These are phyloP conservation scores for Cladorhizidae sp. DNA, from an alignment of 37 sponge, comb jelly and placozoan species.

Conservation along the genomic window DNA sequence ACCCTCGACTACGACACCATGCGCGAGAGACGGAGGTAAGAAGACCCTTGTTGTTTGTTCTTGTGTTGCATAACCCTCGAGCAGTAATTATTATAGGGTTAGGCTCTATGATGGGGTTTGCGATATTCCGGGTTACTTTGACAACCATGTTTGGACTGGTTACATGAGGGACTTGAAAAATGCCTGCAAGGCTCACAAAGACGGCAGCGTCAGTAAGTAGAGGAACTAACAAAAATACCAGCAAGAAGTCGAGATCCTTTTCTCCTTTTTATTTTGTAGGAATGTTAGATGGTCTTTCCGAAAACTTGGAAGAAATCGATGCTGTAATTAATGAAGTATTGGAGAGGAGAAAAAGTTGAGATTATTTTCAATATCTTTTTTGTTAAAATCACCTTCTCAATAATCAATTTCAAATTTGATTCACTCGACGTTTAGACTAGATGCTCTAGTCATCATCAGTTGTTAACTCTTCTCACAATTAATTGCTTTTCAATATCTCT, in stretches of 20 bases:
- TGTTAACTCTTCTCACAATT: too few species aligned
- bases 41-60: neutral
- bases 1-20: constrained; percentile 52
- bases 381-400: too few species aligned
- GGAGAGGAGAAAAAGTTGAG: neutral
- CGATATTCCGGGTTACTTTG: constrained; percentile 59
- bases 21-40: constrained; percentile 34
- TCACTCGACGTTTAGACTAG: too few species aligned
- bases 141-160: constrained; percentile 54
- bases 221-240: too few species aligned
- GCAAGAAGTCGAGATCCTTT: neutral
- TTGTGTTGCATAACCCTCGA: neutral
- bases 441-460: too few species aligned
- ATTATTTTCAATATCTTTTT: too few species aligned
- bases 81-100: neutral
- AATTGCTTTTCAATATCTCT: too few species aligned
- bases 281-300: constrained; percentile 7
- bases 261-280: neutral
- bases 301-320: neutral
- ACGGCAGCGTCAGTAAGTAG: constrained; percentile 12
- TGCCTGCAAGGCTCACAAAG: constrained; percentile 8
- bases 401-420: too few species aligned
- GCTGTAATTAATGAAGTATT: neutral
- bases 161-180: constrained; percentile 27
- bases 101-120: neutral